These are phyloP conservation scores for rat (Rattus norvegicus) DNA, from an alignment of 2,113 vertebrate species.

Conservation along the genomic window DNA sequence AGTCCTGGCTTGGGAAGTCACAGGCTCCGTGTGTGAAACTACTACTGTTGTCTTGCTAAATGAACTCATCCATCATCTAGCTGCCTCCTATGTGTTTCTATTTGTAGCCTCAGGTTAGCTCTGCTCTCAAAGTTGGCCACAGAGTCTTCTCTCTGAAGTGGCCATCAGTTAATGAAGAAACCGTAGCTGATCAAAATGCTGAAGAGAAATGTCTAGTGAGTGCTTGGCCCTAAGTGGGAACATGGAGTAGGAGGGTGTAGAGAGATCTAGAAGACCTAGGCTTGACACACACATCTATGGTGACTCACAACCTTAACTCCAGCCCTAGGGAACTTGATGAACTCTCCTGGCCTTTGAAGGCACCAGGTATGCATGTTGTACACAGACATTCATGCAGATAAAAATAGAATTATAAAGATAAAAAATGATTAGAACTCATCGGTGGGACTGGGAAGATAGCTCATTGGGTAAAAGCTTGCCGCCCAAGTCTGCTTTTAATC, in stretches of 20 bases:
- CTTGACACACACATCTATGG: neutral
- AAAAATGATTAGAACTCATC: neutral
- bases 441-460: rapidly evolving
- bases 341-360: neutral
- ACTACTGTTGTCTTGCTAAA: neutral
- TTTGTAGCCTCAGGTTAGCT: neutral
- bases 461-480: neutral
- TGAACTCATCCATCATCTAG: neutral
- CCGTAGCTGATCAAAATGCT: neutral
- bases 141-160: neutral
- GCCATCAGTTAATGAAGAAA: neutral
- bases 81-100: neutral
- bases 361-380: too few species aligned
- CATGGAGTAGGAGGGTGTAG: neutral
- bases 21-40: neutral
- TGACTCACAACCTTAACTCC: neutral
- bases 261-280: neutral
- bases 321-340: neutral
- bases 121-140: neutral
- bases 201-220: neutral
- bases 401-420: neutral
- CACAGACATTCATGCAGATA: neutral
- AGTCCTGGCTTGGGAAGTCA: neutral
- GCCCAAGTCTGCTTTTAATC: neutral
- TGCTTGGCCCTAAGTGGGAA: neutral